Conservation (phyloP, 1,140 invertebrate genomes). For the Drosophila hydei region DNA sequence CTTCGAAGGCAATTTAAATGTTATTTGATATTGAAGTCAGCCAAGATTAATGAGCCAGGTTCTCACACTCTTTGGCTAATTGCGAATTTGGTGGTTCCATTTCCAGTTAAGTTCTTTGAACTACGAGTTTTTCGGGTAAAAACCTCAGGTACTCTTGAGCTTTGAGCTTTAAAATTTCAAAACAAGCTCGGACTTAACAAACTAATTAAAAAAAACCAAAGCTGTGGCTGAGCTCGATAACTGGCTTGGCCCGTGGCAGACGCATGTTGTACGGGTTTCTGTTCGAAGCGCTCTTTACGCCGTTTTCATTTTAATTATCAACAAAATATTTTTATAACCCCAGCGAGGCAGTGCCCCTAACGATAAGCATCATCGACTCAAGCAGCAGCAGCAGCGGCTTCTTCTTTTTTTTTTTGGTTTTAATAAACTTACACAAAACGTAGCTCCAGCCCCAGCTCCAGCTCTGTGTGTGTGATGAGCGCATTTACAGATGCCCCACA, state of each 20-base stretch:
- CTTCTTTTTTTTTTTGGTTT: conserved; percentile 14
- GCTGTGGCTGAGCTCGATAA: conserved; percentile 23
- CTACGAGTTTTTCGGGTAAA: conserved; percentile 41
- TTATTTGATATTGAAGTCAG: conserved; percentile 1
- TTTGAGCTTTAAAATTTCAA: conserved; percentile 46
- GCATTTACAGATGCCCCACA: conserved; percentile 58
- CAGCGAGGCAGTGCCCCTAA: conserved; percentile 34
- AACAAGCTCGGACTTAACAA: conserved; percentile 35
- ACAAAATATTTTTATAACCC: conserved; percentile 69
- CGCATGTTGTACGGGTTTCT: conserved; percentile 58
- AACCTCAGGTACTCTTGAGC: conserved; percentile 18
- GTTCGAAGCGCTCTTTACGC: conserved; percentile 34
- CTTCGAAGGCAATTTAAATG: conserved; percentile 32
- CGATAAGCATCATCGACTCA: conserved; percentile 51
- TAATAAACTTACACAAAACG: conserved; percentile 54
- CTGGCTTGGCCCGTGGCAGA: conserved; percentile 78
- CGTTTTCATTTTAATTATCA: conserved; percentile 78
- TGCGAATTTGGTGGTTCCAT: conserved; percentile 2
- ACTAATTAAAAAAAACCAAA: conserved; percentile 58
- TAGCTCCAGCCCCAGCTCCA: conserved; percentile 32
- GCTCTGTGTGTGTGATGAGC: conserved; percentile 54
- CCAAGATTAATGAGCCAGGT: conserved; percentile 19
- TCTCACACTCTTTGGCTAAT: background rate
- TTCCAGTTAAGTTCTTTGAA: conserved; percentile 53
- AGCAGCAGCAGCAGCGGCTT: background rate